These are phyloP conservation scores for Aphidius colemani DNA, from an alignment of 2,888 invertebrate species.

Conservation along the genomic window DNA sequence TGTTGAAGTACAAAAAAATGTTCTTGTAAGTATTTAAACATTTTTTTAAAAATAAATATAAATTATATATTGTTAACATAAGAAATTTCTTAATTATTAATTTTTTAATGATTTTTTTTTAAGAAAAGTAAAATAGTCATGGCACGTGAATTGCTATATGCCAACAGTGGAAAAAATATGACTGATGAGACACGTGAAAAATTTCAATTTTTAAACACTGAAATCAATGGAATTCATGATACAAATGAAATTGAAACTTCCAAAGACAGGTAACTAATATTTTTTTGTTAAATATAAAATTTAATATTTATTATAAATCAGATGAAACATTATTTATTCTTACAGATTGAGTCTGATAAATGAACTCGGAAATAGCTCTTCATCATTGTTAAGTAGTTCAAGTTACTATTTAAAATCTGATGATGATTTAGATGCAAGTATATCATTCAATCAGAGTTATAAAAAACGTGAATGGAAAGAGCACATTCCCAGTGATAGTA, in stretches of 20 bases:
- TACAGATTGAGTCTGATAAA: slow-evolving; percentile 66
- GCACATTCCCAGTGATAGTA: slow-evolving; percentile 60
- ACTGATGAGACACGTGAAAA: slow-evolving; percentile 83
- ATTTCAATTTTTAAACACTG: slow-evolving; percentile 73
- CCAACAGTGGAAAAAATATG: slow-evolving; percentile 71
- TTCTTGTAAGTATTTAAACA: slow-evolving; percentile 64
- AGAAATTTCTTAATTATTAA: background rate
- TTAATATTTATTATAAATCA: background rate
- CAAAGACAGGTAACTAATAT: too few relatives aligned
- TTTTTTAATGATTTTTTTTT: slow-evolving; percentile 34
- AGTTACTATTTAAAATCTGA: slow-evolving; percentile 81
- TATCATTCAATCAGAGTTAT: slow-evolving; percentile 48
- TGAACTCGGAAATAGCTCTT: slow-evolving; percentile 77
- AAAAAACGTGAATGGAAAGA: slow-evolving; percentile 59
- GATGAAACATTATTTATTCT: slow-evolving; percentile 17
- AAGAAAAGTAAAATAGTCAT: slow-evolving; percentile 75
- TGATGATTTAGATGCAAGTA: slow-evolving; percentile 72
- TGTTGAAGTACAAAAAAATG: slow-evolving; percentile 74
- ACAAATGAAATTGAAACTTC: background rate
- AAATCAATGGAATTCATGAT: slow-evolving; percentile 49
- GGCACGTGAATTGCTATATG: slow-evolving; percentile 75
- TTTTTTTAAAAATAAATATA: background rate
- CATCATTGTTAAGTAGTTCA: slow-evolving; percentile 78
- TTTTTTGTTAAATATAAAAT: too few relatives aligned
- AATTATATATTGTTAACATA: slow-evolving; percentile 2